Conservation (phyloP, 2,113 vertebrate genomes). For the Dolichallabes microphthalmus region DNA sequence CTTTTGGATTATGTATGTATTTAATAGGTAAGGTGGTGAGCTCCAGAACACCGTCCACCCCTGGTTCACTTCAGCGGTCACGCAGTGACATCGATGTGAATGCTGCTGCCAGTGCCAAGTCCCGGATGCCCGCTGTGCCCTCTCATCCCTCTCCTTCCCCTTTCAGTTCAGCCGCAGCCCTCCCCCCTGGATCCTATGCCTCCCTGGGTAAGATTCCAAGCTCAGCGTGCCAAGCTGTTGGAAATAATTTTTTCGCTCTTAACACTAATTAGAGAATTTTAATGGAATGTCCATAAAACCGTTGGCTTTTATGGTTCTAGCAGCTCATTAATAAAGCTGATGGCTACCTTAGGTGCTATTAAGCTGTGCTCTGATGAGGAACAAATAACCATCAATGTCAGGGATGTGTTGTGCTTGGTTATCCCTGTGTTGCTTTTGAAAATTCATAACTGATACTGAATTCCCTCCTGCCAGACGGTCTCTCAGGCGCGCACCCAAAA, state of each 20-base stretch:
- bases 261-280: slow-evolving; percentile 44
- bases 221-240: neutral
- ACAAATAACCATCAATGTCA: slow-evolving; percentile 44
- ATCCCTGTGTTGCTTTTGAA: neutral
- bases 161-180: slow-evolving; percentile 88
- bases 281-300: slow-evolving; percentile 48
- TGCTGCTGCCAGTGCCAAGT: slow-evolving; percentile 93
- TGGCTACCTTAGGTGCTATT: slow-evolving; percentile 52
- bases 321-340: slow-evolving; percentile 59
- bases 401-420: slow-evolving; percentile 3
- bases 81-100: slow-evolving; percentile 97
- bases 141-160: slow-evolving; percentile 77
- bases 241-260: slow-evolving; percentile 24
- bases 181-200: slow-evolving; percentile 96
- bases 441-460: neutral
- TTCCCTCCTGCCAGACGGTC: neutral
- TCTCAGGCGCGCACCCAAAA: neutral
- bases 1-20: neutral
- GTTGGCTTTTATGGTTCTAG: slow-evolving; percentile 62
- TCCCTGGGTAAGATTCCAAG: slow-evolving; percentile 85
- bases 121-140: slow-evolving; percentile 81
- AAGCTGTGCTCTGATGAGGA: slow-evolving; percentile 64
- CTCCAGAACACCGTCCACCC: slow-evolving; percentile 77
- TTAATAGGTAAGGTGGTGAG: slow-evolving; percentile 82
- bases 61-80: slow-evolving; percentile 92